Conservation (phyloP, 2,888 invertebrate genomes). For the Pseudococcus viburni region DNA sequence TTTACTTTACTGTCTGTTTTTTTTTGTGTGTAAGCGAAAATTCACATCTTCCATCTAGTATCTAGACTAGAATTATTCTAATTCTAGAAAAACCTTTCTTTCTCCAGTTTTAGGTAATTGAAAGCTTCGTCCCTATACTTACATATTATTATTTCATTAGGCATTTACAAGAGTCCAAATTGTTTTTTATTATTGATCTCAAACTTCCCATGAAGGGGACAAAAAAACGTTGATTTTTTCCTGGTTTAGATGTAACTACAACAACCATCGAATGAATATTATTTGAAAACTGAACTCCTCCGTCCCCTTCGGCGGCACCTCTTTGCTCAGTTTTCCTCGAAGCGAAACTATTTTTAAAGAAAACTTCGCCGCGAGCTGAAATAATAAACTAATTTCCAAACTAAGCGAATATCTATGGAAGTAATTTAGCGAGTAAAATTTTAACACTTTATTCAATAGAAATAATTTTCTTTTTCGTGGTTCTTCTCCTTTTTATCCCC, state of each 20-base stretch:
- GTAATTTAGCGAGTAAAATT: conserved; percentile 21
- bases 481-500: background rate
- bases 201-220: no score
- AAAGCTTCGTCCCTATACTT: no score
- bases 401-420: conserved; percentile 34
- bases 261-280: background rate
- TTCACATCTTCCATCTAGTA: background rate
- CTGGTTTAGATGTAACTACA: no score
- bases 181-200: no score
- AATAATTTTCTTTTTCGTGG: conserved; percentile 7
- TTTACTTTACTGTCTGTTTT: background rate
- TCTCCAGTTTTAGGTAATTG: no score
- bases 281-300: background rate
- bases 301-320: background rate
- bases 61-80: background rate
- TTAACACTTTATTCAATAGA: conserved; percentile 16
- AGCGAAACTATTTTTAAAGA: conserved; percentile 20
- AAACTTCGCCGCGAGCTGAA: conserved; percentile 23
- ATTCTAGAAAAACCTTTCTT: no score
- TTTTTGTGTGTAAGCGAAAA: background rate
- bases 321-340: background rate
- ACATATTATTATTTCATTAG: no score
- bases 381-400: conserved; percentile 47
- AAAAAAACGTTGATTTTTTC: no score
- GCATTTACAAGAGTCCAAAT: no score